Evolutionary conservation across 2,113 vertebrate genomes (phyloP).

Genomic region (Tapirus terrestris): DNA sequence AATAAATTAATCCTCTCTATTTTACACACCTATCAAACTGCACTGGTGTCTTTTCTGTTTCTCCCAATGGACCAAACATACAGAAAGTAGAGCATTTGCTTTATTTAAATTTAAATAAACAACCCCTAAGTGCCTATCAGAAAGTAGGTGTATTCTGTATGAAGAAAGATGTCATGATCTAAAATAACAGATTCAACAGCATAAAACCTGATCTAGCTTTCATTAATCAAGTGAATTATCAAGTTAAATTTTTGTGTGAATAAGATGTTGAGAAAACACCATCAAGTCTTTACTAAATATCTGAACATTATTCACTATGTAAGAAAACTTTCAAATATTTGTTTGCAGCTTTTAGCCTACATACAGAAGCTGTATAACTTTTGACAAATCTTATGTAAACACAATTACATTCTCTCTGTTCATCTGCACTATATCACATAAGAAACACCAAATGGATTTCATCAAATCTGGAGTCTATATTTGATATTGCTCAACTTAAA

Average conservation of each 20-base stretch:
- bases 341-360: not conserved
- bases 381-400: not conserved
- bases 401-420: not conserved
- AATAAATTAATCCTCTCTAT: not conserved
- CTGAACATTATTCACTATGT: not conserved
- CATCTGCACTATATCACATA: not conserved
- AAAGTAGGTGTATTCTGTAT: not conserved
- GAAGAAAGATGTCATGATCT: not conserved
- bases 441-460: not conserved
- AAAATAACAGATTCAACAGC: not conserved
- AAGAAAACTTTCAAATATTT: constrained; percentile 25
- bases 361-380: not conserved
- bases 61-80: not conserved
- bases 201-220: not conserved
- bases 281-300: not conserved
- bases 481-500: not conserved
- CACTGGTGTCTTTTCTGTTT: not conserved
- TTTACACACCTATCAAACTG: not conserved
- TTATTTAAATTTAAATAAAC: not conserved
- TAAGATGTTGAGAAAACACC: not conserved
- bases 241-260: not conserved
- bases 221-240: not conserved
- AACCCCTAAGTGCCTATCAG: not conserved
- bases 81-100: not conserved
- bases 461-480: not conserved